Conservation (phyloP, 2,797 vertebrate genomes). For the Threskiornis aethiopicus region DNA sequence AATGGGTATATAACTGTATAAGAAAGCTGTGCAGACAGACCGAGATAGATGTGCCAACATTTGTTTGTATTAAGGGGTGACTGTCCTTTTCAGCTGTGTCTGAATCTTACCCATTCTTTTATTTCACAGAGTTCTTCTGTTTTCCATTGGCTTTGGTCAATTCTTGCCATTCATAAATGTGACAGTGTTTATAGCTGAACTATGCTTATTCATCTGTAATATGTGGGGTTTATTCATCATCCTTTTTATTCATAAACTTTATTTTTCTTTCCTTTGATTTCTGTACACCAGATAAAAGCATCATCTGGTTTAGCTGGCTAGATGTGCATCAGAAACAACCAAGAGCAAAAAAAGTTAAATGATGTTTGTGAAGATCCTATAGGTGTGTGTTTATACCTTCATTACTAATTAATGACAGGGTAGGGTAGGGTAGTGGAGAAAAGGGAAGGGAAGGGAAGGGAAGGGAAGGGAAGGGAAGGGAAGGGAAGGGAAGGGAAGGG, state of each 20-base stretch:
- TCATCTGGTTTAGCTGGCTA: neutral
- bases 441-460: no score
- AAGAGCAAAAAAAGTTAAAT: neutral
- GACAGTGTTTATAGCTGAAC: neutral
- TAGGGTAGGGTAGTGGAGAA: fast-evolving
- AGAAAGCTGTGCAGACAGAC: neutral
- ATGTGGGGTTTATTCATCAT: neutral
- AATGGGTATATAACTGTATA: neutral
- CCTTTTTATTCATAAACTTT: neutral
- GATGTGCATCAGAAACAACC: fast-evolving
- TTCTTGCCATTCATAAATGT: neutral
- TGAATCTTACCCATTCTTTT: neutral
- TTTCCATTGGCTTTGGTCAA: neutral
- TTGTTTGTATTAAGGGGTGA: neutral
- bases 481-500: fast-evolving
- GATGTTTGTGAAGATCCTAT: neutral
- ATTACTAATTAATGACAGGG: neutral
- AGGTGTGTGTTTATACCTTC: neutral
- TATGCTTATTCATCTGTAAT: neutral
- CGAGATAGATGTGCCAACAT: neutral
- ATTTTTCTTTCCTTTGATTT: neutral
- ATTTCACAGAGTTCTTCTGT: neutral
- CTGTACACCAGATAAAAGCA: neutral
- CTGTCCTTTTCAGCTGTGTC: neutral
- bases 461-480: neutral